Conservation (phyloP, 2,888 invertebrate species). For the Diplazon laetatorius region DNA sequence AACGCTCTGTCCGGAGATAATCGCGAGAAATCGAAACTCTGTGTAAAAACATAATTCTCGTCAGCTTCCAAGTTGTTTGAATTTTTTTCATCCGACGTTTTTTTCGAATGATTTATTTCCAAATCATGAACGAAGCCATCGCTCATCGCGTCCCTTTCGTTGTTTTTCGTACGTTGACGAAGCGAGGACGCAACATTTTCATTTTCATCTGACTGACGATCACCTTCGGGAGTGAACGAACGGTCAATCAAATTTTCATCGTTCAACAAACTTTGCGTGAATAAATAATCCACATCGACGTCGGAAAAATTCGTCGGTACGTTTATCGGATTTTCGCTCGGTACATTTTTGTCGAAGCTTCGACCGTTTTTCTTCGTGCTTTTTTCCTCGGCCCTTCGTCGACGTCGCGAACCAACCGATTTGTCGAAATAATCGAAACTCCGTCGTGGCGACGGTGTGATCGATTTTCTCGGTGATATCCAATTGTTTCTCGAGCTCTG, state of each 20-base stretch:
- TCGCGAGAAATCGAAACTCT: background rate
- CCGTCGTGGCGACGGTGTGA: constrained; percentile 19
- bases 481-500: constrained; percentile 29
- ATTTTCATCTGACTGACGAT: background rate
- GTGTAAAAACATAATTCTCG: background rate
- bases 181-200: background rate
- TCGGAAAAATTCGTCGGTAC: constrained; percentile 21
- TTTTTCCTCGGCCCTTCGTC: background rate
- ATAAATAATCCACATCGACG: constrained; percentile 23
- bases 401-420: background rate
- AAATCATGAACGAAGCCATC: background rate
- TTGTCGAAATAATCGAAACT: background rate
- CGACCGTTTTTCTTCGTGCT: constrained; percentile 1
- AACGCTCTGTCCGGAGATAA: background rate
- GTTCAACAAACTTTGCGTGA: constrained; percentile 6
- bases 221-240: constrained; percentile 16
- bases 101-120: background rate
- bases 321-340: background rate
- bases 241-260: background rate
- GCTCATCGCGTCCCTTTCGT: background rate
- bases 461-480: background rate
- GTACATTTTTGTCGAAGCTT: background rate
- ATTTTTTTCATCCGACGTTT: no score
- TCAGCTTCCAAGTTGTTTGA: constrained; percentile 19
- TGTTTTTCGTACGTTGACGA: constrained; percentile 2